Evolutionary conservation across 2,113 vertebrate species (phyloP).

Genomic region (Procapra przewalskii): DNA sequence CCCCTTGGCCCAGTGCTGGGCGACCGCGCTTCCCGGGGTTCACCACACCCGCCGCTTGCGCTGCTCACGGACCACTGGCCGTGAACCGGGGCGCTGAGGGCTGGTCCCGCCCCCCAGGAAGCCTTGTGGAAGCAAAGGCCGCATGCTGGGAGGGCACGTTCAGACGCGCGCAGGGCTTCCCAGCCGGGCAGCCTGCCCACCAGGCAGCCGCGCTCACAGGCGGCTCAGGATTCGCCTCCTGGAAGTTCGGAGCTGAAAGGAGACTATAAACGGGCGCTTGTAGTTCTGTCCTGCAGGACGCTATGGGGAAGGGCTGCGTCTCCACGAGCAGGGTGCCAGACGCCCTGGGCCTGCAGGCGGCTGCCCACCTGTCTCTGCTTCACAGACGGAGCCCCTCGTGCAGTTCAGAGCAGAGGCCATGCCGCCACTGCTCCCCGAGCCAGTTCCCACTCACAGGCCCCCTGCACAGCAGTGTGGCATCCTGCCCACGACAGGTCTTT

Average conservation of each 20-base stretch:
- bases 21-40: background rate
- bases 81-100: rapidly evolving
- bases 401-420: rapidly evolving
- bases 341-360: too few relatives aligned
- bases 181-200: background rate
- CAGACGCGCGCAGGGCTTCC: background rate
- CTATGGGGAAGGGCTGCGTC: background rate
- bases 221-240: rapidly evolving
- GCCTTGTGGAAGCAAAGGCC: background rate
- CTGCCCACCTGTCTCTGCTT: background rate
- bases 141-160: rapidly evolving
- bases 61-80: rapidly evolving
- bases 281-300: background rate
- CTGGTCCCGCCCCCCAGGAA: background rate
- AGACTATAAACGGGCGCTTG: background rate
- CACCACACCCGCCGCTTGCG: background rate
- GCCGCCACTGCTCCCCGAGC: background rate
- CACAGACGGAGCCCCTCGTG: background rate
- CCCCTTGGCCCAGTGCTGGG: background rate
- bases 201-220: rapidly evolving
- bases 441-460: background rate
- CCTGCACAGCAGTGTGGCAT: rapidly evolving
- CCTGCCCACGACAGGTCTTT: rapidly evolving
- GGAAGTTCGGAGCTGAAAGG: background rate
- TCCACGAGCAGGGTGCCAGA: rapidly evolving